A percentile compares a stretch with the other conserved stretches of the same genome.
These are phyloP conservation scores for Cosmia pyralina DNA, from an alignment of 2,888 invertebrate species.

Conservation along the genomic window DNA sequence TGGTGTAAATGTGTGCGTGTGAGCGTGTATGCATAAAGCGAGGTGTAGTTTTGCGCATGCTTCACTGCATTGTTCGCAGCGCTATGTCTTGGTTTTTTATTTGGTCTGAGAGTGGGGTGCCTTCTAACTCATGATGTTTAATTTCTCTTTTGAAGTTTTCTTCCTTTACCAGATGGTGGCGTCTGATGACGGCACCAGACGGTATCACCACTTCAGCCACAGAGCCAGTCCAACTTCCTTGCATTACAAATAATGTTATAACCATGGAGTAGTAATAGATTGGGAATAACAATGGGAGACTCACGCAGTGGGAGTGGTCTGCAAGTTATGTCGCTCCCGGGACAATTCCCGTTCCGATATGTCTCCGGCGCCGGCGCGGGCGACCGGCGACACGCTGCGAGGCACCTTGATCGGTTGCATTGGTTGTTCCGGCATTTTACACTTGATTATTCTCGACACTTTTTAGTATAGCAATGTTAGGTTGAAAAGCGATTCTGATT, in stretches of 20 bases:
- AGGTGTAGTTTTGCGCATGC: too few relatives aligned
- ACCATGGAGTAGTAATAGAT: too few relatives aligned
- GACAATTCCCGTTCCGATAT: conserved; percentile 84
- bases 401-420: conserved; percentile 74
- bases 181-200: neutral
- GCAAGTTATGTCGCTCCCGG: conserved; percentile 79
- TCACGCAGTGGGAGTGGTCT: conserved; percentile 82
- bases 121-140: neutral
- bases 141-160: neutral
- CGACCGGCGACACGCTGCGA: conserved; percentile 80
- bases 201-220: neutral
- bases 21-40: too few relatives aligned
- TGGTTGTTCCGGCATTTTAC: conserved; percentile 78
- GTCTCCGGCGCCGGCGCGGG: conserved; percentile 83
- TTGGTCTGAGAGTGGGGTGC: neutral
- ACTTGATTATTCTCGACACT: conserved; percentile 2
- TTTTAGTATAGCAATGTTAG: conserved; percentile 11
- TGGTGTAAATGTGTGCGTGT: too few relatives aligned
- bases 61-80: too few relatives aligned
- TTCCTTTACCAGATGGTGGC: neutral
- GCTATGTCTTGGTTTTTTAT: too few relatives aligned
- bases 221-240: too few relatives aligned
- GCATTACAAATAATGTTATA: neutral
- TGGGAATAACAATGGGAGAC: conserved; percentile 55
- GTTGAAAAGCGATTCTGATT: conserved; percentile 44